A percentile compares a stretch with the other conserved stretches of the same genome.
Conservation (phyloP, 2,888 invertebrate genomes). For the Halictus ligatus region DNA sequence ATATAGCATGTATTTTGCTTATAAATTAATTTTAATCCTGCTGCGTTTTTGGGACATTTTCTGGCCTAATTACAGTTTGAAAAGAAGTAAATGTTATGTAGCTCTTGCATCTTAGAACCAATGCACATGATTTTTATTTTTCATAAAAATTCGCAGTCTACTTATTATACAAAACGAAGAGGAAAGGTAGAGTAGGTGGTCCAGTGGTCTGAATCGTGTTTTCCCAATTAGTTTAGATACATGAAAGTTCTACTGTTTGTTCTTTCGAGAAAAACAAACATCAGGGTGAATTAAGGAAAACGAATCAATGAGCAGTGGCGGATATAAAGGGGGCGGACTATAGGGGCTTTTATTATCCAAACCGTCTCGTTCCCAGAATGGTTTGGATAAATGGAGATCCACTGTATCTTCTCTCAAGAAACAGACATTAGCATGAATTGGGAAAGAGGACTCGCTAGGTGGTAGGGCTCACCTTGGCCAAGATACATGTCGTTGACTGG, state of each 20-base stretch:
- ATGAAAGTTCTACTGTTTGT: too few relatives aligned
- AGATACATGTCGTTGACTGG: constrained; percentile 85
- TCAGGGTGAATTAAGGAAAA: too few relatives aligned
- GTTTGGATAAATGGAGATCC: not conserved
- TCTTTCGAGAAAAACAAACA: too few relatives aligned
- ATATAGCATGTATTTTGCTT: too few relatives aligned
- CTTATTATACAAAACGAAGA: not conserved
- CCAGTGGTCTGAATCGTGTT: too few relatives aligned
- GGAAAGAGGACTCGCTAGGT: not conserved
- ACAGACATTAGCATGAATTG: not conserved
- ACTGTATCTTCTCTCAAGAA: not conserved
- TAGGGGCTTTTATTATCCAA: too few relatives aligned
- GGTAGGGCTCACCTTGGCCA: constrained; percentile 82
- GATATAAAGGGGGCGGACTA: too few relatives aligned
- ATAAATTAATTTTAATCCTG: not conserved
- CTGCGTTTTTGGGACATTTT: not conserved
- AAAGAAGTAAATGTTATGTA: not conserved
- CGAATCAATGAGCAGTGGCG: too few relatives aligned
- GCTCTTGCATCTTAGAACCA: not conserved
- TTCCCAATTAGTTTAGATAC: too few relatives aligned
- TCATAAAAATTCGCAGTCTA: not conserved
- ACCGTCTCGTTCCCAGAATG: not conserved
- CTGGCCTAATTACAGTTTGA: not conserved
- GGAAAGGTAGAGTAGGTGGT: not conserved
- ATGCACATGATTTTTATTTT: not conserved